phyloP scores from a whole-genome alignment of 2,888 invertebrate species.

The Lepidonotus clava region DNA sequence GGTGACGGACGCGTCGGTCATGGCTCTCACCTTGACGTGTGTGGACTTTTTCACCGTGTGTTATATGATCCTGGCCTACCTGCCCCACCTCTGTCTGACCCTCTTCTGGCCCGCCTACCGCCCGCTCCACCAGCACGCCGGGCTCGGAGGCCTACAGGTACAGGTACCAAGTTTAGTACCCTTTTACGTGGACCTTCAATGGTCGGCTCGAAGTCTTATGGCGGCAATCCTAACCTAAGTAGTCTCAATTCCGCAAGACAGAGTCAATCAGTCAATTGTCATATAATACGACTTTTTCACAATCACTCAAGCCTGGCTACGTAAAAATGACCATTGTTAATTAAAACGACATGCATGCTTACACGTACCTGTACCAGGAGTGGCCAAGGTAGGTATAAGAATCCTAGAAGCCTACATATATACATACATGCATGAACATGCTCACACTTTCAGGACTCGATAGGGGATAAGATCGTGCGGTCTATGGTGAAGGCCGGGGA shows the following conservation, averaged over 20 bases:
- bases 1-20: constrained; percentile 51
- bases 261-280: no score
- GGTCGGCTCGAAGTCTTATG: no score
- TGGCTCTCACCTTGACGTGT: constrained; percentile 56
- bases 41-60: constrained; percentile 57
- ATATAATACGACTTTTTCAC: no score
- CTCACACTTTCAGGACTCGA: constrained; percentile 49
- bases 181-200: no score
- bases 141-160: constrained; percentile 53
- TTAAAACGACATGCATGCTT: no score
- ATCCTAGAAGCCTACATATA: not conserved
- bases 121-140: constrained; percentile 33
- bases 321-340: no score
- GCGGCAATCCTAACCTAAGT: no score
- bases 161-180: no score
- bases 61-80: constrained; percentile 52
- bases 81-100: constrained; percentile 55
- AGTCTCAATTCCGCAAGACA: no score
- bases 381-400: not conserved
- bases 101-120: constrained; percentile 56
- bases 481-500: constrained; percentile 62
- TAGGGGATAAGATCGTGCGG: constrained; percentile 57
- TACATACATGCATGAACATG: no score
- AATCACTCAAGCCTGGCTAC: no score
- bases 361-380: no score